A percentile compares a stretch with the other conserved stretches of the same genome.
phyloP scores from a whole-genome alignment of 2,797 vertebrate genomes.

The Myotis planiceps region DNA sequence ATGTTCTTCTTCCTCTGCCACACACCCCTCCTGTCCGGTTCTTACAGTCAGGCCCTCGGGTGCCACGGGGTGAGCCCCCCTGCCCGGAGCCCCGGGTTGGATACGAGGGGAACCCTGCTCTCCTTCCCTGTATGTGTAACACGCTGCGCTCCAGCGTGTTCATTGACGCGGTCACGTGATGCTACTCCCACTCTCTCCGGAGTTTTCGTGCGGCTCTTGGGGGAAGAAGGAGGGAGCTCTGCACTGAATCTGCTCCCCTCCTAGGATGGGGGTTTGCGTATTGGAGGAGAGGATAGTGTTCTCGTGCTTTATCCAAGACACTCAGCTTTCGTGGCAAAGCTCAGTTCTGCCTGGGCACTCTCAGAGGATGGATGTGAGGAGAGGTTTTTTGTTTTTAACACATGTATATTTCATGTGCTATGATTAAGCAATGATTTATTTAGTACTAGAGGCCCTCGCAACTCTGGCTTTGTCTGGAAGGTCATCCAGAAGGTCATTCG shows the following conservation, averaged over 20 bases:
- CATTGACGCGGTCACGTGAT: slow-evolving; percentile 6
- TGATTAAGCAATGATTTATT: neutral
- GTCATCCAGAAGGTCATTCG: too few species aligned
- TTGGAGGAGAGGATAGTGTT: neutral
- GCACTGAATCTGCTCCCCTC: neutral
- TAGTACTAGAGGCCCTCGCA: neutral
- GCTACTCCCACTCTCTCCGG: neutral
- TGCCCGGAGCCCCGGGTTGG: neutral
- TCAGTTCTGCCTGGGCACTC: neutral
- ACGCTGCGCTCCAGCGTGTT: neutral
- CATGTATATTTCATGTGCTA: neutral
- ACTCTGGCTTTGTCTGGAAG: too few species aligned
- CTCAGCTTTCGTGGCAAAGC: neutral
- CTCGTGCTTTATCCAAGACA: neutral
- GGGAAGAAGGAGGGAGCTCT: neutral
- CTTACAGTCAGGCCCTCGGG: neutral
- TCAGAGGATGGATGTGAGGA: neutral
- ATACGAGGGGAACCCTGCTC: neutral
- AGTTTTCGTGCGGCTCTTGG: neutral
- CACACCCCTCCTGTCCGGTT: neutral
- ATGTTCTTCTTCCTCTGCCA: neutral
- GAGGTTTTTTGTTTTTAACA: neutral
- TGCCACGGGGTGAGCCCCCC: neutral
- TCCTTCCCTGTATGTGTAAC: neutral
- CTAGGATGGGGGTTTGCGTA: neutral